phyloP scores from a whole-genome alignment of 2,888 invertebrate species.

The Linnaemya tessellans region DNA sequence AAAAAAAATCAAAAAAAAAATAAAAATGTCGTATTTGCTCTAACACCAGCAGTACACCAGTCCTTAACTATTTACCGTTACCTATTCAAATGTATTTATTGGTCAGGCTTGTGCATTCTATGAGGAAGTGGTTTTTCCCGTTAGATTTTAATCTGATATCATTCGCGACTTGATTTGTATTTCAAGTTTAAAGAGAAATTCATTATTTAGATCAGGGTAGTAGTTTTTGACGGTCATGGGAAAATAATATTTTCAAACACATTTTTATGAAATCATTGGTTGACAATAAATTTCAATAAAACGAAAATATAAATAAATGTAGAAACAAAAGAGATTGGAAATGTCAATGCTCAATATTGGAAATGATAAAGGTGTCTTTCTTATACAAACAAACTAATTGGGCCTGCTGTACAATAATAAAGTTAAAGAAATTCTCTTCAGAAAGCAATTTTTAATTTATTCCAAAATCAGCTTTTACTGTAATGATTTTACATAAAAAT shows the following conservation, averaged over 20 bases:
- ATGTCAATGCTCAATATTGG: not conserved
- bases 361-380: not conserved
- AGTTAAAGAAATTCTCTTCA: not conserved
- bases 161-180: slow-evolving; percentile 59
- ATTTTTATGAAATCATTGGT: slow-evolving; percentile 35
- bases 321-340: not conserved
- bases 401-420: not conserved
- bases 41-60: not conserved
- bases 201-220: slow-evolving; percentile 41
- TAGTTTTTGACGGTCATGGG: slow-evolving; percentile 63
- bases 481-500: not conserved
- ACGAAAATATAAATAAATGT: not conserved
- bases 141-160: slow-evolving; percentile 69
- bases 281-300: slow-evolving; percentile 36
- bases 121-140: slow-evolving; percentile 60
- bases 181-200: slow-evolving; percentile 4
- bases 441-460: not conserved
- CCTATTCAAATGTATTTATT: slow-evolving; percentile 9
- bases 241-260: slow-evolving; percentile 58
- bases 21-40: not conserved
- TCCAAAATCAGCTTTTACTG: not conserved
- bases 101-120: slow-evolving; percentile 60
- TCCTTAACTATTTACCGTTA: not conserved
- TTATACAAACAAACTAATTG: not conserved
- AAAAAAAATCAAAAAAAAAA: not conserved